phyloP scores from a whole-genome alignment of 2,113 vertebrate species.

The Aegypius monachus region DNA sequence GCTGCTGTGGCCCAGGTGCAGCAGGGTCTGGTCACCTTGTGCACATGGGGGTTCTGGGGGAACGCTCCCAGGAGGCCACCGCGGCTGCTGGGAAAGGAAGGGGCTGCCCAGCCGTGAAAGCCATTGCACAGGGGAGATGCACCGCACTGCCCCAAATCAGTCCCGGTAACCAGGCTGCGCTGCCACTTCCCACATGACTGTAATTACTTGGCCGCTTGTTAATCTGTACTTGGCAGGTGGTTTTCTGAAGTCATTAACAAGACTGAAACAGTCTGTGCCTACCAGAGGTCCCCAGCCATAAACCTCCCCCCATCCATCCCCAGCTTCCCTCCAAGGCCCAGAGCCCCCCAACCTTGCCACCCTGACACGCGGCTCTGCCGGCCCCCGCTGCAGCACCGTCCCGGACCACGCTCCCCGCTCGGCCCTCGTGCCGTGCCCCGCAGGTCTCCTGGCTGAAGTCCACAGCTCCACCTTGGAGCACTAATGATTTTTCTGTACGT shows the following conservation, averaged over 20 bases:
- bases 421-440: background rate
- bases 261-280: background rate
- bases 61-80: background rate
- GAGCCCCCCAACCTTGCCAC: background rate
- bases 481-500: slow-evolving; percentile 8
- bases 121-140: background rate
- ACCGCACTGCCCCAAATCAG: background rate
- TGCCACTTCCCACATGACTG: background rate
- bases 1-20: background rate
- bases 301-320: background rate
- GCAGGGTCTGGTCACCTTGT: background rate
- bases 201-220: background rate
- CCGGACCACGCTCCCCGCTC: fast-evolving
- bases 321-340: no score
- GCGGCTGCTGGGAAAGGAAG: background rate
- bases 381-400: fast-evolving
- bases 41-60: no score
- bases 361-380: fast-evolving
- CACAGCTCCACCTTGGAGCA: background rate
- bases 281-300: background rate
- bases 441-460: background rate
- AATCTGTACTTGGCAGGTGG: background rate
- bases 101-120: background rate
- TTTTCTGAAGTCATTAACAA: background rate
- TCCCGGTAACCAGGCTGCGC: background rate